phyloP scores from a whole-genome alignment of 2,113 vertebrate genomes.

The Gallinago jamesoni region DNA sequence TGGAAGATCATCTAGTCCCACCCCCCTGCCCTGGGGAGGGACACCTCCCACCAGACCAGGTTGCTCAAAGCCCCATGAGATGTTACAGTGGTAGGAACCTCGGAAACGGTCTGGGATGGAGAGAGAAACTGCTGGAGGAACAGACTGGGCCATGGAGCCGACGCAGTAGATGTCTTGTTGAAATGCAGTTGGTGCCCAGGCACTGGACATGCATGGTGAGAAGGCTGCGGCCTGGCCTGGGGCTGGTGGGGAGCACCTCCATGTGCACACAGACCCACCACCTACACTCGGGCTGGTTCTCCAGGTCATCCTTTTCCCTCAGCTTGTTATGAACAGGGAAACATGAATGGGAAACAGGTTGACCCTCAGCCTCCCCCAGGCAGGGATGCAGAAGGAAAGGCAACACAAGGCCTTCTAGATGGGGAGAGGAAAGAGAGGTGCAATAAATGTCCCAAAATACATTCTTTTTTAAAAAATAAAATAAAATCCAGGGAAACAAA shows the following conservation, averaged over 20 bases:
- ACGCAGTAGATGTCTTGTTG: not conserved
- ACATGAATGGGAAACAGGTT: fast-evolving
- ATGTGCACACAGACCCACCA: not conserved
- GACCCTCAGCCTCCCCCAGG: not conserved
- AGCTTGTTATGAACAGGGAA: not conserved
- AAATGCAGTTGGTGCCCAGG: not conserved
- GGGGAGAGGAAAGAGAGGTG: not conserved
- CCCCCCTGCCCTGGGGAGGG: too few relatives aligned
- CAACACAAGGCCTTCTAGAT: not conserved
- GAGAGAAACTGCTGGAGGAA: not conserved
- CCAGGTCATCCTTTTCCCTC: not conserved
- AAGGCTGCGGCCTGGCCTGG: not conserved
- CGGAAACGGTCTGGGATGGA: not conserved
- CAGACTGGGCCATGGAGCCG: not conserved
- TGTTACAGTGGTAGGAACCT: not conserved
- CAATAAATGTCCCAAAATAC: not conserved
- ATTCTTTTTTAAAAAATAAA: not conserved
- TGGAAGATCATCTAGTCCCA: too few relatives aligned
- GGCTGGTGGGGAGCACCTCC: not conserved
- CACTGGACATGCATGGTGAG: not conserved
- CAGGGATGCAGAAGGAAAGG: not conserved
- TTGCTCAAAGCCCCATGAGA: not conserved
- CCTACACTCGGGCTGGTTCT: not conserved
- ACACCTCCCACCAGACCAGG: too few relatives aligned
- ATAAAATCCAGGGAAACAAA: not conserved